Evolutionary conservation across 2,113 vertebrate genomes (phyloP), one percentile per base, ranked within the genome.

Genomic region (Pterocles gutturalis): DNA sequence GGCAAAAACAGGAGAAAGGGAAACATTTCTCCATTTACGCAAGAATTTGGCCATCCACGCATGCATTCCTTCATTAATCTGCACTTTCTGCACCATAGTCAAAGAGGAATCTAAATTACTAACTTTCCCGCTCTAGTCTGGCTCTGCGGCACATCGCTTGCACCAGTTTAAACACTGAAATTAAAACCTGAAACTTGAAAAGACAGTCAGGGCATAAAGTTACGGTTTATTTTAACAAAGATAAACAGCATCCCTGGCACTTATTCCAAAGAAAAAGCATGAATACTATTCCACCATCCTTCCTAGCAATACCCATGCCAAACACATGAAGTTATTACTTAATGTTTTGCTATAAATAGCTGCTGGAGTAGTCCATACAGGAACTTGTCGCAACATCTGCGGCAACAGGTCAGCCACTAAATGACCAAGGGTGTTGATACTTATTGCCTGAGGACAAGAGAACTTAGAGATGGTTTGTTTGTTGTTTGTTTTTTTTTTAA

Each of bases 161-260:
- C 34, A 89, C 79, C 76, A 82, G 38, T 85, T 96, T 86, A 76
- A 87, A 94, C 41, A 90, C 45, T 22, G 73, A 54, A 88, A 91
- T 58, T 83, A 96, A 90, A 95, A 86, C 22, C 75, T 26, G 31
- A 90, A 87, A 51, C 31, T 71, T 84, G 51, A 93, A 67, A 55
- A 65, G 77, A 60, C 81, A 89, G 65, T 75, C 43, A 67, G 53
- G 72, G 70, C 92, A 57, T 87, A 75, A 91, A 89, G 70, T 57
- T 87, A 67, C 79, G 31, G 79, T 86, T 89, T 96, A 75, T 64
- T 96, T 79, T 72, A 92, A 89, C n/a, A 75, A 94, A 91, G 91
- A 80, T 54, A 96, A 97, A 92, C 86, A 95, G 57, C 54, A 90
- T 91, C 72, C 17, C 83, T 76, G 80, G 51, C 17, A 2, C 66